Conservation (phyloP, 2,888 invertebrate species). For the Torymus tubicola region DNA sequence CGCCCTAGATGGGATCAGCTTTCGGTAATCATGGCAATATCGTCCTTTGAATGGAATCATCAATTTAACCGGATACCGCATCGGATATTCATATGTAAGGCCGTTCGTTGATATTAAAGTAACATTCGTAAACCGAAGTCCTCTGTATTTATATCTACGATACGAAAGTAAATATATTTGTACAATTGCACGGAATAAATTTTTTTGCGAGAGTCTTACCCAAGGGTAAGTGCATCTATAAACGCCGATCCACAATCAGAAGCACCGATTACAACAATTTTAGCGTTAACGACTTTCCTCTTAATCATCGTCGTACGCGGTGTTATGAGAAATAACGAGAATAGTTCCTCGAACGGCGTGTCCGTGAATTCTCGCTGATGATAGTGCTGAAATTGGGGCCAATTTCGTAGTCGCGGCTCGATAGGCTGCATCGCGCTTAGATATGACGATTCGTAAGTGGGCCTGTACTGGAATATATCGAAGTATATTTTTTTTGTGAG, state of each 20-base stretch:
- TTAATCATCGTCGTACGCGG: constrained; percentile 78
- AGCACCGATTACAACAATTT: constrained; percentile 83
- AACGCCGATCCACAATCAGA: constrained; percentile 82
- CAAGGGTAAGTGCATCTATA: constrained; percentile 80
- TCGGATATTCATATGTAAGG: constrained; percentile 77
- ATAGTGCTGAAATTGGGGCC: constrained; percentile 61
- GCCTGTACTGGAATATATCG: too few relatives aligned
- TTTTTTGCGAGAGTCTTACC: constrained; percentile 69
- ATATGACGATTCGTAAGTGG: constrained; percentile 60
- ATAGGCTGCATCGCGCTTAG: constrained; percentile 75
- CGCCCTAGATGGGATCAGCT: constrained; percentile 80
- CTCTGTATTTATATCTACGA: constrained; percentile 34
- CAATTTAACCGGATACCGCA: constrained; percentile 72
- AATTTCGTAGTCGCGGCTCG: constrained; percentile 66
- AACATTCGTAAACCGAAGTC: constrained; percentile 82
- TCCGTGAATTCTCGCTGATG: constrained; percentile 25
- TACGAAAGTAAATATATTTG: too few relatives aligned
- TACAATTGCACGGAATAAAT: too few relatives aligned
- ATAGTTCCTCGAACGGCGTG: constrained; percentile 67
- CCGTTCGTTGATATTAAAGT: constrained; percentile 84
- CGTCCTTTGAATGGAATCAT: constrained; percentile 79
- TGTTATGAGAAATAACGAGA: constrained; percentile 80
- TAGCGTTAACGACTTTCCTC: constrained; percentile 79
- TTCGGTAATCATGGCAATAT: constrained; percentile 79
- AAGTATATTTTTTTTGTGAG: too few relatives aligned